These are phyloP conservation scores for Odobenus rosmarus DNA, from an alignment of 2,113 vertebrate genomes.

Conservation along the genomic window DNA sequence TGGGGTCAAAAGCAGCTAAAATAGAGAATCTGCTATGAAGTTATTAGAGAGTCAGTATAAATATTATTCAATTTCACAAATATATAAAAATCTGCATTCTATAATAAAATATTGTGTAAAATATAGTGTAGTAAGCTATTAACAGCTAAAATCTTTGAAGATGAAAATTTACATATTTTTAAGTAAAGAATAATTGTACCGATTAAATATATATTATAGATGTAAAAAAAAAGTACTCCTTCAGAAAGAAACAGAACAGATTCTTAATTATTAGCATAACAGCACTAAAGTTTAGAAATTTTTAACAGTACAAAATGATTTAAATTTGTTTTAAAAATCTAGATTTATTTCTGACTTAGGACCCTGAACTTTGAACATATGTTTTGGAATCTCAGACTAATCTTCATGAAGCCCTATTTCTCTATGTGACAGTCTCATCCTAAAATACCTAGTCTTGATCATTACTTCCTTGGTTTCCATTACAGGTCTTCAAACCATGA, in stretches of 20 bases:
- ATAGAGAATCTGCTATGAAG: background rate
- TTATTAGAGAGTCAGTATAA: background rate
- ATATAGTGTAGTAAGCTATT: background rate
- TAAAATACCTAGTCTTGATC: slow-evolving; percentile 45
- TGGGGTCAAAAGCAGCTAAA: slow-evolving; percentile 4
- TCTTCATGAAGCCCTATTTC: background rate
- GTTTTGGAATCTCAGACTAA: background rate
- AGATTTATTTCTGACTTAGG: background rate
- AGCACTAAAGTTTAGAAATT: background rate
- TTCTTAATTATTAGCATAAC: slow-evolving; percentile 4
- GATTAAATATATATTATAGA: slow-evolving; percentile 4
- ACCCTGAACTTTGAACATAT: background rate
- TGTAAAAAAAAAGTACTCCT: background rate
- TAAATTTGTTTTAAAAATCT: slow-evolving; percentile 17
- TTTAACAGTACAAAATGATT: slow-evolving; percentile 10
- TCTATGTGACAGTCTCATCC: background rate
- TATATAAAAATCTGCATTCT: background rate
- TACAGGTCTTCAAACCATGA: background rate
- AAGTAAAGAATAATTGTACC: background rate
- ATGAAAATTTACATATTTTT: slow-evolving; percentile 5
- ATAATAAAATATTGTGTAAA: background rate
- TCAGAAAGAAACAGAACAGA: background rate
- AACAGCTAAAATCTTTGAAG: background rate
- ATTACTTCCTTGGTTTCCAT: slow-evolving; percentile 41
- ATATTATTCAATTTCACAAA: background rate